phyloP scores from a whole-genome alignment of 2,888 invertebrate genomes.

The Callyntrura sp. region DNA sequence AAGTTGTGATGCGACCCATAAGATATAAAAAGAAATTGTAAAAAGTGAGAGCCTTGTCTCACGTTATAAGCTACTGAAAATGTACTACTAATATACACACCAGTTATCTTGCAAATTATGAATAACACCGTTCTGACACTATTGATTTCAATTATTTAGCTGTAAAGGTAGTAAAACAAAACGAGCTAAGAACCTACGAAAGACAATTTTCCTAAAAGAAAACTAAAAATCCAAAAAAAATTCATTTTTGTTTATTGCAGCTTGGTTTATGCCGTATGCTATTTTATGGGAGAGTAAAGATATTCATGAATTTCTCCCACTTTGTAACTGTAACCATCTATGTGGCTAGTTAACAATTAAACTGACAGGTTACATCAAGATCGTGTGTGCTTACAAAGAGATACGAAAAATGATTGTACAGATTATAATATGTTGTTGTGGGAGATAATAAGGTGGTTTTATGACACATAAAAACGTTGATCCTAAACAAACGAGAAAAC shows the following conservation, averaged over 20 bases:
- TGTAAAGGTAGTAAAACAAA: not conserved
- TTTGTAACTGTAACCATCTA: not conserved
- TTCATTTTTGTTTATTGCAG: no score
- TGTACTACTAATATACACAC: not conserved
- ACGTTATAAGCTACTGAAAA: not conserved
- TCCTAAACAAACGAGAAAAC: conserved; percentile 70
- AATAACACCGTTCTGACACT: not conserved
- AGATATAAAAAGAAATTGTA: not conserved
- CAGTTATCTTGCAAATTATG: not conserved
- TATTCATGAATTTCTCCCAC: not conserved
- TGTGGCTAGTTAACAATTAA: conserved; percentile 67
- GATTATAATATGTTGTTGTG: conserved; percentile 49
- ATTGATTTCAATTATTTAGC: not conserved
- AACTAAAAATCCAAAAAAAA: no score
- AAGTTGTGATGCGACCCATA: not conserved
- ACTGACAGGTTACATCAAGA: conserved; percentile 69
- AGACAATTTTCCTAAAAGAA: no score
- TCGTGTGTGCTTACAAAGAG: conserved; percentile 45
- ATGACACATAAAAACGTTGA: conserved; percentile 69
- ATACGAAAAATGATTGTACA: not conserved
- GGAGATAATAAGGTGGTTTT: conserved; percentile 70
- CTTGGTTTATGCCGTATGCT: not conserved
- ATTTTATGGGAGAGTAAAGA: not conserved
- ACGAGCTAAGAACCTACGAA: no score
- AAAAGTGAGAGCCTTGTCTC: not conserved